These are phyloP conservation scores for Carcharodon carcharias DNA, from an alignment of 2,797 vertebrate species.

Conservation along the genomic window DNA sequence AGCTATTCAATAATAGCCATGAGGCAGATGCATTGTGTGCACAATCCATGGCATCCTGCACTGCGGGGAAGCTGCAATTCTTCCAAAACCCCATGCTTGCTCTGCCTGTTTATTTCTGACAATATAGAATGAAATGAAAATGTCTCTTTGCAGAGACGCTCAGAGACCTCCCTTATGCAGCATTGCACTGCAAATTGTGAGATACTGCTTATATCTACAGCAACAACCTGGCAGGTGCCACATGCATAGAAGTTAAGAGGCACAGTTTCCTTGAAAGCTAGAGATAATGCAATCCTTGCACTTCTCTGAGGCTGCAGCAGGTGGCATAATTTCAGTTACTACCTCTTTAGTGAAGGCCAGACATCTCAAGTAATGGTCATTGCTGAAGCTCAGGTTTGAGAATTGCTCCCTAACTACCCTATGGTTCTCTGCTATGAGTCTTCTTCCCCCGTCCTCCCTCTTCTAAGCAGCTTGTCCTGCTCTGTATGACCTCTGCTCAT, in stretches of 20 bases:
- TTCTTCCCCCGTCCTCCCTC: too few species aligned
- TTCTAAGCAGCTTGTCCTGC: too few species aligned
- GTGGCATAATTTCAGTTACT: too few species aligned
- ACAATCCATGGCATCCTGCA: background rate
- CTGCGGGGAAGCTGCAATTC: background rate
- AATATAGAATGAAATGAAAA: background rate
- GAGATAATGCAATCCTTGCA: too few species aligned
- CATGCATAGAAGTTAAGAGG: too few species aligned
- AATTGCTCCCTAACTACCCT: background rate
- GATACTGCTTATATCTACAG: too few species aligned
- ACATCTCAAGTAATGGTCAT: background rate
- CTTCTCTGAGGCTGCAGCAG: too few species aligned
- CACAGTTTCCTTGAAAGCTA: too few species aligned
- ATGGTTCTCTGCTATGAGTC: background rate
- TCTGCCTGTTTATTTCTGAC: background rate
- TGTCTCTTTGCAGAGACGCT: background rate
- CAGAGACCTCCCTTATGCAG: background rate
- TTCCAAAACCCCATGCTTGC: background rate
- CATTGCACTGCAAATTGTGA: too few species aligned
- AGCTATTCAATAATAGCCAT: background rate
- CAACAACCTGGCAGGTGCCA: too few species aligned
- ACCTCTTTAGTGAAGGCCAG: background rate
- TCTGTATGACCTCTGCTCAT: too few species aligned
- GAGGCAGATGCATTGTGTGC: background rate
- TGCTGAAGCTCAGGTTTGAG: background rate